These are phyloP conservation scores for Xiphophorus maculatus DNA, from an alignment of 2,113 vertebrate genomes.

Conservation along the genomic window DNA sequence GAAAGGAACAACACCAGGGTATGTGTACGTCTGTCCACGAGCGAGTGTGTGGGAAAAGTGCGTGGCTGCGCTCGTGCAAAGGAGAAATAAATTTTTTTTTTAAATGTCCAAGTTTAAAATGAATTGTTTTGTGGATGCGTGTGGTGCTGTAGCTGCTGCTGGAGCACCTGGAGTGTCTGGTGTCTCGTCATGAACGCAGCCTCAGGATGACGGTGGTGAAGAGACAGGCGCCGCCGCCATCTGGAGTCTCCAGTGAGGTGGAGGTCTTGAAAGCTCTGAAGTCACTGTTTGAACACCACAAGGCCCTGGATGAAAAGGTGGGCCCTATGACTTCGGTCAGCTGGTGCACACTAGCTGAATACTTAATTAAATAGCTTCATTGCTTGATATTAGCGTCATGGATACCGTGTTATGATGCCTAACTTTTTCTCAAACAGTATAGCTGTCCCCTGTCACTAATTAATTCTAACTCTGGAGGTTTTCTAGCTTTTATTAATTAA, in stretches of 20 bases:
- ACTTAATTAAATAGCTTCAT: background rate
- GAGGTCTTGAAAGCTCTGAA: slow-evolving; percentile 98
- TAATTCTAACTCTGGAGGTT: background rate
- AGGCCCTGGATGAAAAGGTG: slow-evolving; percentile 97
- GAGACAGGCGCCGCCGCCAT: slow-evolving; percentile 92
- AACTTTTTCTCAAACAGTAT: slow-evolving; percentile 8
- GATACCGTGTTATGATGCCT: background rate
- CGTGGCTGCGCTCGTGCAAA: slow-evolving; percentile 3
- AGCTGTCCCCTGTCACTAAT: background rate
- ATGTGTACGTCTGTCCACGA: slow-evolving; percentile 41
- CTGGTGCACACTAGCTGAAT: background rate
- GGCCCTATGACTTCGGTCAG: slow-evolving; percentile 10
- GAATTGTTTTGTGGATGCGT: slow-evolving; percentile 53
- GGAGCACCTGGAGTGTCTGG: slow-evolving; percentile 97
- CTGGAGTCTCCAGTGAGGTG: slow-evolving; percentile 96
- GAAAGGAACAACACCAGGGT: slow-evolving; percentile 98
- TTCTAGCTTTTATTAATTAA: slow-evolving; percentile 26
- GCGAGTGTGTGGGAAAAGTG: slow-evolving; percentile 3
- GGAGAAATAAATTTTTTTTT: too few relatives aligned
- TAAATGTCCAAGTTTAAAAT: slow-evolving; percentile 33
- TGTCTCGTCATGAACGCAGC: slow-evolving; percentile 94
- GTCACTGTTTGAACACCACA: slow-evolving; percentile 97
- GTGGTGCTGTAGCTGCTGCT: slow-evolving; percentile 84
- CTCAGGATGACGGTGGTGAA: slow-evolving; percentile 98
- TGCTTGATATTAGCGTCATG: background rate